A percentile compares a stretch with the other conserved stretches of the same genome.
phyloP scores from a whole-genome alignment of 2,113 vertebrate genomes.

The Dinomys branickii region DNA sequence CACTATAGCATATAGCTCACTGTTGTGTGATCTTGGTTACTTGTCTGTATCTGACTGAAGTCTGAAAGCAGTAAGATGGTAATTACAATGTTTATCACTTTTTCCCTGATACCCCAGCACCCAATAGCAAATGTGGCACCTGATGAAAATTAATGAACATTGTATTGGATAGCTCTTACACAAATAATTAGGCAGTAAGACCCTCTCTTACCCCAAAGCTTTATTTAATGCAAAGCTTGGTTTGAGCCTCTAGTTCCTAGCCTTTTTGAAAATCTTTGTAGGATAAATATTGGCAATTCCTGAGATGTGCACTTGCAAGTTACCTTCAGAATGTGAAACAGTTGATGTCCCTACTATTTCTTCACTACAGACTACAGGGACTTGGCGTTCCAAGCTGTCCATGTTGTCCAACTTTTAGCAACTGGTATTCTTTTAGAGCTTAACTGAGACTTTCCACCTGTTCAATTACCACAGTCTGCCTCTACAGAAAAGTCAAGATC shows the following conservation, averaged over 20 bases:
- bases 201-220: neutral
- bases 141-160: neutral
- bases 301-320: neutral
- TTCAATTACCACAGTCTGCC: neutral
- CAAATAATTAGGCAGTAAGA: neutral
- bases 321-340: neutral
- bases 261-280: conserved; percentile 36
- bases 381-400: neutral
- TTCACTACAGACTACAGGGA: neutral
- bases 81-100: neutral
- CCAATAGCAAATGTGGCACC: neutral
- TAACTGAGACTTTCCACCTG: neutral
- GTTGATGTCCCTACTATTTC: neutral
- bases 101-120: neutral
- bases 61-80: neutral
- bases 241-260: neutral
- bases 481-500: neutral
- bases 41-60: neutral
- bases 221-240: neutral
- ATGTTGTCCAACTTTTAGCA: neutral
- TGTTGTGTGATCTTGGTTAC: neutral
- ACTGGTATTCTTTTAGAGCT: neutral
- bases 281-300: neutral
- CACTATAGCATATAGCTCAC: neutral
- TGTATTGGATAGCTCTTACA: neutral